phyloP scores from a whole-genome alignment of 2,113 vertebrate species.

The Trachemys scripta region DNA sequence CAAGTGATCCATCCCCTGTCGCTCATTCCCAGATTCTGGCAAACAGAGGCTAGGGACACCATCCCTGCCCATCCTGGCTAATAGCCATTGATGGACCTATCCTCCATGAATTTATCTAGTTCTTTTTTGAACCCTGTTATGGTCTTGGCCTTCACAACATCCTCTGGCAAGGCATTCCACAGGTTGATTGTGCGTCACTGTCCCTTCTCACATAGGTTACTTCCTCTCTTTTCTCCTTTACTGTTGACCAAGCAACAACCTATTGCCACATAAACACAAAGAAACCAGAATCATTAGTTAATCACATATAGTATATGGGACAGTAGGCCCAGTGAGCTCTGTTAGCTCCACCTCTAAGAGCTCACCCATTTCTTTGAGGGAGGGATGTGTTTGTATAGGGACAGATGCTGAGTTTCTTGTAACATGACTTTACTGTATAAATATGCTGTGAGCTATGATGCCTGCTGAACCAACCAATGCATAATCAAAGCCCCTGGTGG shows the following conservation, averaged over 20 bases:
- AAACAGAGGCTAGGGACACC: too few species aligned
- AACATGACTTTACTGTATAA: neutral
- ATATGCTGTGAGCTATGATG: neutral
- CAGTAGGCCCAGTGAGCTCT: neutral
- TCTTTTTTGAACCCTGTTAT: too few species aligned
- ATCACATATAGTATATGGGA: neutral
- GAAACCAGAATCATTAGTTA: neutral
- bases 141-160: too few species aligned
- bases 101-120: too few species aligned
- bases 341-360: neutral
- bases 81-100: too few species aligned
- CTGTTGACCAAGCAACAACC: neutral
- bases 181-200: too few species aligned
- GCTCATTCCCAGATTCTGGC: too few species aligned
- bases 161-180: too few species aligned
- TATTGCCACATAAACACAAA: neutral
- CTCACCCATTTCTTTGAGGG: neutral
- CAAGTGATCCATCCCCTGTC: too few species aligned
- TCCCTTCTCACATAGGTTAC: neutral
- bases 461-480: neutral
- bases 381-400: neutral
- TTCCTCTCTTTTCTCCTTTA: neutral
- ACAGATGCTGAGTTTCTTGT: neutral
- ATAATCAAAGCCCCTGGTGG: neutral
- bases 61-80: too few species aligned